Evolutionary conservation across 1,140 invertebrate genomes (phyloP), one percentile per base, ranked within the genome.

Genomic region (Caerostris extrusa): DNA sequence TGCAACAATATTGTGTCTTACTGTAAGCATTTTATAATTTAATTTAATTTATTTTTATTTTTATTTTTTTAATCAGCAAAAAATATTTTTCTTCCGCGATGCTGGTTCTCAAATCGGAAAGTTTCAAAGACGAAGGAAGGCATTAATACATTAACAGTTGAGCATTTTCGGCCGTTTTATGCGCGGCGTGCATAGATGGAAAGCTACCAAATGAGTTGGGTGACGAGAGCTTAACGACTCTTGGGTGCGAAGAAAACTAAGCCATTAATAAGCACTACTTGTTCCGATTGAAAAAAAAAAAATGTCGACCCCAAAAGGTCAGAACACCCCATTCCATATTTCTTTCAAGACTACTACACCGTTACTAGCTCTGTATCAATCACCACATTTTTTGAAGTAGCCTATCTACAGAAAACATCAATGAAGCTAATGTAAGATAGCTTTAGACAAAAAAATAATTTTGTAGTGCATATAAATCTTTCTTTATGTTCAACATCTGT

Each of bases 111-210:
- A 1, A 77, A 50, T 77, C 50, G 71, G 71, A 10, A 10, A 8
- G 14, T 10, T 50, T 77, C 50, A 77, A 14, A 77, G 34, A 50
- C 53, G 0, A 34, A 8, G 34, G 53, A 53, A 50, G 14, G 8
- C 34, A 50, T 77, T 50, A 77, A 77, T 50, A 77, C 71, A 77
- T 77, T 77, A 77, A 77, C 71, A 77, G 8, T 77, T 12, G 8
- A 12, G 5, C 34, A 77, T 50, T 77, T 50, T 50, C 10, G 19
- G 7, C 19, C 19, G 7, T 34, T 7, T 34, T 71, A 71, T 34
- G 19, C 5, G 71, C 5, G 7, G 50, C 50, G 10, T 12, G 34
- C 17, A 4, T 14, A 0, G 17, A 17, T 8, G 71, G 71, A 53
- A 53, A 77, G 50, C 14, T 14, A 77, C 10, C 19, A 12, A 53